phyloP scores from a whole-genome alignment of 2,888 invertebrate genomes.

The Macrosiphum euphorbiae region DNA sequence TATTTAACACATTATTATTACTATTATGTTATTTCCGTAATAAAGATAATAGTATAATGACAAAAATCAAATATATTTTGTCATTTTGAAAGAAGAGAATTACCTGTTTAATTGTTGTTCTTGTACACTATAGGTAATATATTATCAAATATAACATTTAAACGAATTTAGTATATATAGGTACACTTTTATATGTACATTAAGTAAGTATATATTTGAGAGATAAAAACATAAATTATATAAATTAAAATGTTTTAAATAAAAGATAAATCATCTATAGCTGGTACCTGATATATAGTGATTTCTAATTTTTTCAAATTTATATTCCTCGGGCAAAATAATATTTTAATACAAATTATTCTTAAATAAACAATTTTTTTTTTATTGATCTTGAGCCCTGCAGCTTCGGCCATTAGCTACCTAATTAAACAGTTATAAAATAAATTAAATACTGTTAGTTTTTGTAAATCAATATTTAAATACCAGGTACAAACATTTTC shows the following conservation, averaged over 20 bases:
- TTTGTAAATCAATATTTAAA: neutral
- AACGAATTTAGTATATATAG: neutral
- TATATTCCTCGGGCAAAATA: neutral
- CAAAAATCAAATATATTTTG: neutral
- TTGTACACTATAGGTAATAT: neutral
- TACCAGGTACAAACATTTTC: neutral
- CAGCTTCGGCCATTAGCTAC: no score
- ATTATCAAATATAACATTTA: neutral
- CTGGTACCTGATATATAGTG: neutral
- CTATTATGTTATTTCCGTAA: neutral
- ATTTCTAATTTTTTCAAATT: neutral
- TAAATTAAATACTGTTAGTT: neutral
- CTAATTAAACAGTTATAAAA: neutral
- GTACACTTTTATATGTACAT: neutral
- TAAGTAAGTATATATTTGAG: no score
- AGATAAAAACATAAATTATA: neutral
- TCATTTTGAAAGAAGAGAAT: neutral
- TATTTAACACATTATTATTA: neutral
- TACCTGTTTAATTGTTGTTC: neutral
- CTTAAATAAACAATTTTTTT: neutral
- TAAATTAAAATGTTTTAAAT: neutral
- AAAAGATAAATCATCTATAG: neutral
- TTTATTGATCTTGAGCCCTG: no score
- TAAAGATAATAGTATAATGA: neutral
- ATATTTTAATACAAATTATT: neutral